phyloP scores from a whole-genome alignment of 1,140 invertebrate genomes.

The Brachionus rubens region DNA sequence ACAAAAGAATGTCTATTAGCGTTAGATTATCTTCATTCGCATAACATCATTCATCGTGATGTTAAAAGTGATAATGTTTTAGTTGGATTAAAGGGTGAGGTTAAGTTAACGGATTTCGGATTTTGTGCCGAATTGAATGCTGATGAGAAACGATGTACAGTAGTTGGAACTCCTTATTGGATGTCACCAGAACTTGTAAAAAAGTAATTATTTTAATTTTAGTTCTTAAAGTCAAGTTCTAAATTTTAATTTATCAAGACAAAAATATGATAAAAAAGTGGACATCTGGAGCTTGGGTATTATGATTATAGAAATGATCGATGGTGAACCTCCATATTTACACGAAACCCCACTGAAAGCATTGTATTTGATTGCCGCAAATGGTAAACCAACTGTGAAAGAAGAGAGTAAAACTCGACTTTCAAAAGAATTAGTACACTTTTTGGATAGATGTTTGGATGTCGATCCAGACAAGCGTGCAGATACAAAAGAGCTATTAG shows the following conservation, averaged over 20 bases:
- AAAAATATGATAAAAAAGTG: slow-evolving; percentile 59
- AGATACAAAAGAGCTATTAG: slow-evolving; percentile 23
- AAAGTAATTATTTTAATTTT: slow-evolving; percentile 47
- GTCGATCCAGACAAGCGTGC: slow-evolving; percentile 46
- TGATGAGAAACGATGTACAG: slow-evolving; percentile 56
- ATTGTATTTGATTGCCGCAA: slow-evolving; percentile 52
- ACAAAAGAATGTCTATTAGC: slow-evolving; percentile 76
- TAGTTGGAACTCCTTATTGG: slow-evolving; percentile 62
- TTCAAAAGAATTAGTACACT: slow-evolving; percentile 21
- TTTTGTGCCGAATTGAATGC: slow-evolving; percentile 60
- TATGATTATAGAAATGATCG: slow-evolving; percentile 61
- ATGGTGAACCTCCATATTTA: slow-evolving; percentile 60
- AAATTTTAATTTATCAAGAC: slow-evolving; percentile 45
- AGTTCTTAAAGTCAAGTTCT: not conserved
- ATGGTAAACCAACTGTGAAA: slow-evolving; percentile 57
- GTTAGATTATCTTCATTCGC: slow-evolving; percentile 59
- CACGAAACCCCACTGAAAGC: slow-evolving; percentile 59
- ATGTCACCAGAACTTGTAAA: slow-evolving; percentile 56
- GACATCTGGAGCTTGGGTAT: slow-evolving; percentile 61
- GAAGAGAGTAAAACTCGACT: slow-evolving; percentile 26
- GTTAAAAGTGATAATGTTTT: slow-evolving; percentile 63
- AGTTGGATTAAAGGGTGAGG: slow-evolving; percentile 55
- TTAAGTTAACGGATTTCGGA: slow-evolving; percentile 61
- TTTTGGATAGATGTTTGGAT: slow-evolving; percentile 45
- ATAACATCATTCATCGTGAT: slow-evolving; percentile 51